Evolutionary conservation across 2,113 vertebrate genomes (phyloP).

Genomic region (Leucoraja erinaceus): DNA sequence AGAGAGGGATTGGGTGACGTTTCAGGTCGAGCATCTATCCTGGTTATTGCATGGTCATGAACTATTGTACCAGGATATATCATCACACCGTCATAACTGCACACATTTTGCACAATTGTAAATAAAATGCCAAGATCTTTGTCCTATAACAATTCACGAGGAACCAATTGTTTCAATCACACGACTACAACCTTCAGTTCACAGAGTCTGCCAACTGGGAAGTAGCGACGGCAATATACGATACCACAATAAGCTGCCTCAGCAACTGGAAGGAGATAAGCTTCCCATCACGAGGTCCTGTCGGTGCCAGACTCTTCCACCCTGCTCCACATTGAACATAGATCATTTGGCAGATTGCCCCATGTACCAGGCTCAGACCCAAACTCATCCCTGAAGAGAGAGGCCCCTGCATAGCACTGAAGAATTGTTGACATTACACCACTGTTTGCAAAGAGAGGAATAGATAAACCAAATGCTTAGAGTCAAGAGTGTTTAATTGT

Average conservation of each 20-base stretch:
- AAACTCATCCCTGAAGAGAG: no score
- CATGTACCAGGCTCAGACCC: no score
- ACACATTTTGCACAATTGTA: slow-evolving; percentile 37
- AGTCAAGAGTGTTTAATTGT: no score
- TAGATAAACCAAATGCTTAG: no score
- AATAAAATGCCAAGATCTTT: background rate
- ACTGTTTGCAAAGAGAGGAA: no score
- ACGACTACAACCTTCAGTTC: background rate
- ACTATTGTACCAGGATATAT: slow-evolving; percentile 45
- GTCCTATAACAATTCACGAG: background rate
- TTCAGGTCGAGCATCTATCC: slow-evolving; percentile 36
- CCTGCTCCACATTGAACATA: no score
- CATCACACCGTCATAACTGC: slow-evolving; percentile 42
- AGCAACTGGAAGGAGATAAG: background rate
- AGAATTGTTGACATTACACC: no score
- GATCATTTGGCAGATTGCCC: no score
- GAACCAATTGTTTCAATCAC: background rate
- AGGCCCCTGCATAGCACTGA: no score
- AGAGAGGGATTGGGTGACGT: no score
- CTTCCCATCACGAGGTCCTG: no score
- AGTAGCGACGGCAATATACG: background rate
- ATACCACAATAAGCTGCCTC: background rate
- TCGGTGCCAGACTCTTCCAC: no score
- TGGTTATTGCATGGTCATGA: slow-evolving; percentile 44
- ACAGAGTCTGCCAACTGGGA: background rate